Percentiles rank a stretch among this genome's conserved stretches.
Conservation (phyloP, 2,113 vertebrate genomes). For the Ovibos moschatus region DNA sequence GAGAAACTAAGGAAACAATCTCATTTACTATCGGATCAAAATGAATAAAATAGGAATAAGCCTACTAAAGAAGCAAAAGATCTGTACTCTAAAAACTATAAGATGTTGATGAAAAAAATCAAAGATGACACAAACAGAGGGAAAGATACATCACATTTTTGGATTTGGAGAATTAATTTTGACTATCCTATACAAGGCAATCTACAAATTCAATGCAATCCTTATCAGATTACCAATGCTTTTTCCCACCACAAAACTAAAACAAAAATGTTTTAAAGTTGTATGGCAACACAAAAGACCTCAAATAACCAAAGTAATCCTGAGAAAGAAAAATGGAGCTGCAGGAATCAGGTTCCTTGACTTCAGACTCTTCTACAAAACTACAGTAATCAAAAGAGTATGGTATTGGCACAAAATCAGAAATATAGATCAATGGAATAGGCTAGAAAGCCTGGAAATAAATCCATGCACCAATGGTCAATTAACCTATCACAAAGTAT, state of each 20-base stretch:
- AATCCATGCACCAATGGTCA: background rate
- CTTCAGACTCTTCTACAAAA: background rate
- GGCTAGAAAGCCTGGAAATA: background rate
- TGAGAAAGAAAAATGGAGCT: background rate
- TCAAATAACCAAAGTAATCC: background rate
- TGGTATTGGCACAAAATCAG: background rate
- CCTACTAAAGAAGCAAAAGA: background rate
- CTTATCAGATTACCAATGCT: background rate
- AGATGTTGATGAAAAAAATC: background rate
- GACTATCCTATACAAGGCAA: background rate
- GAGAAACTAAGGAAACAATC: background rate
- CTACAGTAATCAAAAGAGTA: background rate
- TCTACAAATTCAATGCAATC: background rate
- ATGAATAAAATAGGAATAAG: background rate
- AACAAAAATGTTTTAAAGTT: background rate
- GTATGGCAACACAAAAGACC: background rate
- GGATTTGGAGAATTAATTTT: background rate
- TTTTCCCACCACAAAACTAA: rapidly evolving
- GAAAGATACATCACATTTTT: background rate
- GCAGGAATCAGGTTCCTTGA: background rate
- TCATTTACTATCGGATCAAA: background rate
- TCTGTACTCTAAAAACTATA: background rate
- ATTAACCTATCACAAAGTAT: background rate
- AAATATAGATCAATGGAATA: background rate
- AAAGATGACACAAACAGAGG: background rate